These are phyloP conservation scores for Lepidonotus clava DNA, from an alignment of 2,888 invertebrate species.

Conservation along the genomic window DNA sequence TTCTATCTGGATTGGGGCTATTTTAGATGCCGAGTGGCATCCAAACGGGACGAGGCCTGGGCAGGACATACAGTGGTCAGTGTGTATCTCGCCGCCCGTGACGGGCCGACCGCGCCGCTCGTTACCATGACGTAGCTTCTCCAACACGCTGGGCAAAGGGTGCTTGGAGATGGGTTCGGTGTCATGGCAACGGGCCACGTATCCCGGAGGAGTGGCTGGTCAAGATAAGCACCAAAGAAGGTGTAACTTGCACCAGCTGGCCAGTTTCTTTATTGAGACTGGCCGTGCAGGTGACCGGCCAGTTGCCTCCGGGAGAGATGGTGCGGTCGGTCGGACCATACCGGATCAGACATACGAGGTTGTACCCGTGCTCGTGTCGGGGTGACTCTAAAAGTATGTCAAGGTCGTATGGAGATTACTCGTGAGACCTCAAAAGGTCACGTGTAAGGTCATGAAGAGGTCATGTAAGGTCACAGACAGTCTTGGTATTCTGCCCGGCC, in stretches of 20 bases:
- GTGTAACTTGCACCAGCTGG: no score
- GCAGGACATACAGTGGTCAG: not conserved
- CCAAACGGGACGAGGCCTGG: no score
- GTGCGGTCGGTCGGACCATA: not conserved
- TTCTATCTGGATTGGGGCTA: conserved; percentile 42
- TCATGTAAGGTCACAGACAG: not conserved
- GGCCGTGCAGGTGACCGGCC: not conserved
- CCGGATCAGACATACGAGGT: not conserved
- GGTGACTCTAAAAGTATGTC: not conserved
- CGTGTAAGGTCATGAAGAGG: not conserved
- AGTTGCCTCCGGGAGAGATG: not conserved
- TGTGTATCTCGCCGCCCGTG: not conserved
- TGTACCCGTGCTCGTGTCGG: conserved; percentile 42
- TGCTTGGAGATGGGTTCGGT: conserved; percentile 40
- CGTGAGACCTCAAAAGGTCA: not conserved
- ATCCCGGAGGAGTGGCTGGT: no score
- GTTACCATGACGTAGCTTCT: not conserved
- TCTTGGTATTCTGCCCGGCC: not conserved
- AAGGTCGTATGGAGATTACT: not conserved
- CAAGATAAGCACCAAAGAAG: no score
- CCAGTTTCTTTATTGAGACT: no score
- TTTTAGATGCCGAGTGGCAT: conserved; percentile 28
- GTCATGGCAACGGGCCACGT: conserved; percentile 20
- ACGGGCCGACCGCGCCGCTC: not conserved
- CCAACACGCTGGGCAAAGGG: conserved; percentile 49